phyloP scores from a whole-genome alignment of 2,797 vertebrate genomes.

The Garrulus glandarius region DNA sequence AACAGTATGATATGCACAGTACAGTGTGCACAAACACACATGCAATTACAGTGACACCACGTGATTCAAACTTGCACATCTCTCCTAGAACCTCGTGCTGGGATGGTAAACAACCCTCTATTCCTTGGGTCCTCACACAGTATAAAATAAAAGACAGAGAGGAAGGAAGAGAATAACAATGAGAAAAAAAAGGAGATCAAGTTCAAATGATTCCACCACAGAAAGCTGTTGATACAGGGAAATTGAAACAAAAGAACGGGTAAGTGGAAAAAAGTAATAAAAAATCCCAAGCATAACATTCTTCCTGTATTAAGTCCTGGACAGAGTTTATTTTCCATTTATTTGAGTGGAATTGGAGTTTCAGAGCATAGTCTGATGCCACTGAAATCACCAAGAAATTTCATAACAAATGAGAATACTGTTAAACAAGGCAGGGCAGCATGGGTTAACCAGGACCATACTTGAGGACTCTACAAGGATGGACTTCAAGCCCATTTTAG shows the following conservation, averaged over 20 bases:
- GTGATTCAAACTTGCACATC: background rate
- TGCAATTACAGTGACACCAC: background rate
- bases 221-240: background rate
- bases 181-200: background rate
- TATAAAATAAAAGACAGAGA: background rate
- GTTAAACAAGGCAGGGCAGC: background rate
- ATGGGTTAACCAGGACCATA: background rate
- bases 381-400: background rate
- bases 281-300: background rate
- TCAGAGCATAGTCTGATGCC: background rate
- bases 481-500: background rate
- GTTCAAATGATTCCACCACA: background rate
- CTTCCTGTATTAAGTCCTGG: background rate
- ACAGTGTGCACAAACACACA: background rate
- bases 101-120: background rate
- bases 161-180: background rate
- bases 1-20: fast-evolving
- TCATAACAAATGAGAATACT: background rate
- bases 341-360: background rate
- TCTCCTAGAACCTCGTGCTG: background rate
- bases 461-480: background rate
- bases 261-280: background rate
- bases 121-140: background rate
- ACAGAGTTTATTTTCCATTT: background rate
- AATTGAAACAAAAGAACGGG: background rate